Conservation (phyloP, 2,888 invertebrate species). For the Gymnocheta viridis region DNA sequence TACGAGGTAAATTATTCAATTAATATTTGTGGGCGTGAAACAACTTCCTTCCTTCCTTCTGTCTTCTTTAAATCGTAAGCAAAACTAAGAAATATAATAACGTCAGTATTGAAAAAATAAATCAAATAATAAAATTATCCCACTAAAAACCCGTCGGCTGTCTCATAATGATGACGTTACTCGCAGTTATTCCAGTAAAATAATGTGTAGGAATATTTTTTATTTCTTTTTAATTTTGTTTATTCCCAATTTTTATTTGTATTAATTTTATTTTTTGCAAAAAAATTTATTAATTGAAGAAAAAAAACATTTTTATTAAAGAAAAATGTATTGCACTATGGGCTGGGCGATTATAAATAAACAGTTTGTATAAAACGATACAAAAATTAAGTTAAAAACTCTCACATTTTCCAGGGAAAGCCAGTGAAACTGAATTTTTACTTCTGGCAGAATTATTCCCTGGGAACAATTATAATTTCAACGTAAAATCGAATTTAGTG, state of each 20-base stretch:
- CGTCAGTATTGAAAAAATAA: neutral
- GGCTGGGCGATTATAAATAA: neutral
- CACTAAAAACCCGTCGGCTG: no score
- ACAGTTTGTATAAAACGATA: neutral
- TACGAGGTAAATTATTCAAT: no score
- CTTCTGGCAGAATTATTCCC: no score
- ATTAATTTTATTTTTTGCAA: neutral
- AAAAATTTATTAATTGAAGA: neutral
- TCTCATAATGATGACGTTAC: neutral
- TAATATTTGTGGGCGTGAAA: no score
- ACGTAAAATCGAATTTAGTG: no score
- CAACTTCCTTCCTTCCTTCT: no score
- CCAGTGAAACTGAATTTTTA: neutral
- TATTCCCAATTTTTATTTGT: neutral
- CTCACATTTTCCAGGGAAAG: neutral
- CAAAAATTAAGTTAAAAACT: neutral
- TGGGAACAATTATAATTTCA: no score
- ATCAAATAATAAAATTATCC: neutral
- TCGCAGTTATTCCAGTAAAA: neutral
- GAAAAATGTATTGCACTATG: neutral
- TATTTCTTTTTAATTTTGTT: neutral
- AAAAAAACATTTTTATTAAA: neutral
- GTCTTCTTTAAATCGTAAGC: neutral
- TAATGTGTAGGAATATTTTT: neutral
- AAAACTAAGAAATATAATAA: neutral